These are phyloP conservation scores for Machaerirhynchus nigripectus DNA, from an alignment of 2,113 vertebrate genomes.

Conservation along the genomic window DNA sequence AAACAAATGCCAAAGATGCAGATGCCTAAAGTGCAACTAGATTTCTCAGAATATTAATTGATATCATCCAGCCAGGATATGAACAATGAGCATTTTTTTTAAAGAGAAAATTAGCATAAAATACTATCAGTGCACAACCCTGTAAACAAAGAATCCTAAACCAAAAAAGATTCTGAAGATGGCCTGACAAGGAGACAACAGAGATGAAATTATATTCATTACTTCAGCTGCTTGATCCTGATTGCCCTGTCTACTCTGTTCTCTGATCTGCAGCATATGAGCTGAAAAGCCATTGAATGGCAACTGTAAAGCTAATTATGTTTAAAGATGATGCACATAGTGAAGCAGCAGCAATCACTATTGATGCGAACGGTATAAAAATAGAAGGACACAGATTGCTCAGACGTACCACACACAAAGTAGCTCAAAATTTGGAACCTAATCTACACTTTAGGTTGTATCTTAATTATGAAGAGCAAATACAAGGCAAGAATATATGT, in stretches of 20 bases:
- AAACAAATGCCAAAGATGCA: neutral
- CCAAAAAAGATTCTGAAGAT: neutral
- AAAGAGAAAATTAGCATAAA: neutral
- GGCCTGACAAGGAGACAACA: neutral
- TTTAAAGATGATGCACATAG: neutral
- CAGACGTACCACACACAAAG: neutral
- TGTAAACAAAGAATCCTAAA: neutral
- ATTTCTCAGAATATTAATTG: neutral
- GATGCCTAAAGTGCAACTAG: neutral
- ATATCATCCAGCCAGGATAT: neutral
- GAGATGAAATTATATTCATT: neutral
- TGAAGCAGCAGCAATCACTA: neutral
- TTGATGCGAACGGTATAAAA: neutral
- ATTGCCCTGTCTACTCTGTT: neutral
- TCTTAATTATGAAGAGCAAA: neutral
- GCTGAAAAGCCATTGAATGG: neutral
- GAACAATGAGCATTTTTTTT: neutral
- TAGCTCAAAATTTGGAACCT: neutral
- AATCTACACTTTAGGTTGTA: neutral
- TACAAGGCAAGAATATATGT: neutral
- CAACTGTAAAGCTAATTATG: neutral
- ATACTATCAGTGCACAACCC: neutral
- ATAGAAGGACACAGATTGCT: neutral
- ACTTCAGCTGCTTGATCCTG: neutral
- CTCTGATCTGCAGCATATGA: neutral